Percentiles rank a stretch among this genome's conserved stretches.
Conservation (phyloP, 1,140 invertebrate species). For the Drosophila ironensis region DNA sequence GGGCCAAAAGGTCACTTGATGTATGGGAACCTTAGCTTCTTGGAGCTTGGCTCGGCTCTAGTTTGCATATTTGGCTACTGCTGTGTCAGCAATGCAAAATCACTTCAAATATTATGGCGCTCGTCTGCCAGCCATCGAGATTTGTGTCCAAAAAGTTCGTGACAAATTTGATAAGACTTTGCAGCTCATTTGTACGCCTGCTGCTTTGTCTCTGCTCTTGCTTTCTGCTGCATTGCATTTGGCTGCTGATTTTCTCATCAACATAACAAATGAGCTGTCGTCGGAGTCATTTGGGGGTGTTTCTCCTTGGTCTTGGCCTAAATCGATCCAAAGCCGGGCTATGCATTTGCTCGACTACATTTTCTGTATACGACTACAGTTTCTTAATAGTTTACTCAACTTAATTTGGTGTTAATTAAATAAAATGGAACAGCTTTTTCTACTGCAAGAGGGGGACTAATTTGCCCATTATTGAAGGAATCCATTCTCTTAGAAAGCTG, state of each 20-base stretch:
- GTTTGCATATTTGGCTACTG: constrained; percentile 51
- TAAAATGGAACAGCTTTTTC: too few species aligned
- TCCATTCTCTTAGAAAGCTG: too few species aligned
- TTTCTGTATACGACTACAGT: too few species aligned
- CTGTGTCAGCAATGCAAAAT: constrained; percentile 45
- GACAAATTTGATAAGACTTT: constrained; percentile 58
- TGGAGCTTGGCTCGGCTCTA: constrained; percentile 13
- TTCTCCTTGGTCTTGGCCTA: not conserved
- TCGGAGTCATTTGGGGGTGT: not conserved
- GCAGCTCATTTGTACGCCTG: constrained; percentile 43
- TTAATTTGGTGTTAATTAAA: too few species aligned
- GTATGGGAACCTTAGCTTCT: constrained; percentile 52
- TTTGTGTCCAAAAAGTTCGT: constrained; percentile 48
- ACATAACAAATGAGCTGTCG: constrained; percentile 34
- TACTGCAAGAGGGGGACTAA: too few species aligned
- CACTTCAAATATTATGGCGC: constrained; percentile 52
- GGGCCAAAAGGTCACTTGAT: constrained; percentile 67
- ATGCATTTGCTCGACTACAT: too few species aligned
- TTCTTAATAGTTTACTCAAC: too few species aligned
- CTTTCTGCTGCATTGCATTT: constrained; percentile 41
- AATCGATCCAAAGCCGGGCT: not conserved
- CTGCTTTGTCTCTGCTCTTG: constrained; percentile 12
- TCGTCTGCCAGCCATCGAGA: constrained; percentile 19
- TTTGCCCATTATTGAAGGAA: too few species aligned
- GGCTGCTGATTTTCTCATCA: constrained; percentile 43